Percentiles rank a stretch among this genome's conserved stretches.
Evolutionary conservation across 2,888 invertebrate genomes (phyloP).

Genomic region (Erebia epiphron): DNA sequence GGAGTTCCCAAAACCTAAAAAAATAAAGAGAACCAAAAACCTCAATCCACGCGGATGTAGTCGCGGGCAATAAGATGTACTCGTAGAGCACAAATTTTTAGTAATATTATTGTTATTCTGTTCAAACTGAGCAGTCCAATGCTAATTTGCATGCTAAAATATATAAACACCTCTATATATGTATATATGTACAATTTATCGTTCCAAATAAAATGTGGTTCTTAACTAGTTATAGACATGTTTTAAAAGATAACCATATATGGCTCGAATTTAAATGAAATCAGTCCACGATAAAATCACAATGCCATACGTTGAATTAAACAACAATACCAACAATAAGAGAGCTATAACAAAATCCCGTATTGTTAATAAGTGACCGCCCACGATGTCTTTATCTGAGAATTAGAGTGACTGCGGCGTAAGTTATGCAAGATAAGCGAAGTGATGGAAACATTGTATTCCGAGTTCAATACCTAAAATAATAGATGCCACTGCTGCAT

Average conservation of each 20-base stretch:
- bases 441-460: background rate
- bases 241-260: background rate
- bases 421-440: constrained; percentile 26
- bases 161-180: background rate
- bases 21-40: too few relatives aligned
- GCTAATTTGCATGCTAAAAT: background rate
- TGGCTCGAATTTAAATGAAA: constrained; percentile 12
- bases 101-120: too few relatives aligned
- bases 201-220: background rate
- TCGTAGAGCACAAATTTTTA: too few relatives aligned
- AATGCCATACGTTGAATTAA: constrained; percentile 5
- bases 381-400: constrained; percentile 40
- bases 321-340: constrained; percentile 20
- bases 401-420: constrained; percentile 24
- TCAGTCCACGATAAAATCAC: constrained; percentile 17
- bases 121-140: background rate
- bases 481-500: too few relatives aligned
- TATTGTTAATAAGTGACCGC: constrained; percentile 45
- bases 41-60: too few relatives aligned
- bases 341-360: constrained; percentile 38
- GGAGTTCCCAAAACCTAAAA: too few relatives aligned
- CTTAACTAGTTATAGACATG: background rate
- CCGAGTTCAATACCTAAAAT: too few relatives aligned
- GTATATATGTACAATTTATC: background rate
- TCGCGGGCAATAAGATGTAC: too few relatives aligned